phyloP scores from a whole-genome alignment of 2,888 invertebrate genomes.

The Eledona agricola region DNA sequence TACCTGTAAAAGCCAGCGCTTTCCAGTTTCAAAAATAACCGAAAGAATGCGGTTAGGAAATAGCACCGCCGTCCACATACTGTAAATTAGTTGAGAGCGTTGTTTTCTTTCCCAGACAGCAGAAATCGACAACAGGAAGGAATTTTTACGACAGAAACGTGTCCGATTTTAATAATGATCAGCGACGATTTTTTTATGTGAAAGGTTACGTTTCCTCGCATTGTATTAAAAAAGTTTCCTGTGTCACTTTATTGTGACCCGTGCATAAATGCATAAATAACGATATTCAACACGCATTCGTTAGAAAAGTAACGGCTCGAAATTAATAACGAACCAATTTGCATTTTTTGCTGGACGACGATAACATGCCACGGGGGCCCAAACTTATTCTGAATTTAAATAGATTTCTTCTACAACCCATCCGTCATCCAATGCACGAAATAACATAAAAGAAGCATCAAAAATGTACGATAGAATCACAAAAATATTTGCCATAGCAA shows the following conservation, averaged over 20 bases:
- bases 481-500: too few relatives aligned
- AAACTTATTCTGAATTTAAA: too few relatives aligned
- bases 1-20: slow-evolving; percentile 30
- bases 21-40: slow-evolving; percentile 37
- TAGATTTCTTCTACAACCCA: too few relatives aligned
- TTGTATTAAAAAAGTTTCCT: slow-evolving; percentile 44
- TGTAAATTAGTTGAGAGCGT: slow-evolving; percentile 35
- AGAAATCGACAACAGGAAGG: slow-evolving; percentile 21
- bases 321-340: slow-evolving; percentile 22
- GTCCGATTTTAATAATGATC: slow-evolving; percentile 23
- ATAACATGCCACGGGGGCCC: too few relatives aligned
- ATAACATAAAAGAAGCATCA: too few relatives aligned
- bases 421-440: too few relatives aligned
- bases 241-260: slow-evolving; percentile 39
- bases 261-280: slow-evolving; percentile 42
- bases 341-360: too few relatives aligned
- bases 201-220: slow-evolving; percentile 38
- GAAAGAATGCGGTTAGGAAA: slow-evolving; percentile 40
- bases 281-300: slow-evolving; percentile 32
- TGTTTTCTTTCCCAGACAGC: slow-evolving; percentile 28
- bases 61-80: slow-evolving; percentile 34
- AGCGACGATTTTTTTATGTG: slow-evolving; percentile 14
- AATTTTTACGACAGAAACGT: slow-evolving; percentile 22
- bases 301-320: slow-evolving; percentile 8
- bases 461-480: too few relatives aligned